Base-by-base conservation (phyloP, 2,113 vertebrate species). In the Cyprinodon tularosa region DNA sequence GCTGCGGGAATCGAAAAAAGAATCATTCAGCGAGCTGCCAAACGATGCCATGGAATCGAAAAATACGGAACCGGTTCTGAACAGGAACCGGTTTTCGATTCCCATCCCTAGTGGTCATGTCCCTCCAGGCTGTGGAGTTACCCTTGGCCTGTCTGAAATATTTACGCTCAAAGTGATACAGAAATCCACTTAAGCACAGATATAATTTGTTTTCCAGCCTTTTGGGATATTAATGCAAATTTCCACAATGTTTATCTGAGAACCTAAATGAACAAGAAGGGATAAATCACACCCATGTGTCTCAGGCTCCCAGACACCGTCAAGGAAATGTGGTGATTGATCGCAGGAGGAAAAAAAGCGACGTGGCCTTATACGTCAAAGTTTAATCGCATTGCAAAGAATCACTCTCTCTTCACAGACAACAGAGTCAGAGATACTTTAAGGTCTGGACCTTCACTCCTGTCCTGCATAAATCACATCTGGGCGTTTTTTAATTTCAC, bases 281-380 rank as follows among this genome's bases (percentile, higher is more conserved):
- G 5, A 65, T 90, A 83, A 92, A 88, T 92, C 76, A 86, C 78
- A 44, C 62, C 78, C 68, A 48, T 13, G 68, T 50, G 76, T 87
- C 85, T 40, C 62, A 38, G 64, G 42, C 68, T 38, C 70, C 17
- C 63, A 81, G 86, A 86, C 89, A 81, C 73, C 86, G 90, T 94
- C 92, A 94, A 94, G 92, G 92, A 76, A 92, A 93, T 61, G 2
- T 39, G 61, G 78, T 57, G 68, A 86, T 93, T 93, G 93, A 94
- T 93, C 90, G 91, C 42, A 0, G 61, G 66, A 50, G 86, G 89
- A 89, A 93, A 93, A 93, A 93, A 90, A 84, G 50, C 81, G 90
- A 83, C 59, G 83, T 83, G 89, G 86, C 88, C 90, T 94, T 84
- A 86, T 9, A 84, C 80, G 71, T 88, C 88, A 84, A 77, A 87